These are phyloP conservation scores for Bothrops alternatus DNA, from an alignment of 2,797 vertebrate species.

Conservation along the genomic window DNA sequence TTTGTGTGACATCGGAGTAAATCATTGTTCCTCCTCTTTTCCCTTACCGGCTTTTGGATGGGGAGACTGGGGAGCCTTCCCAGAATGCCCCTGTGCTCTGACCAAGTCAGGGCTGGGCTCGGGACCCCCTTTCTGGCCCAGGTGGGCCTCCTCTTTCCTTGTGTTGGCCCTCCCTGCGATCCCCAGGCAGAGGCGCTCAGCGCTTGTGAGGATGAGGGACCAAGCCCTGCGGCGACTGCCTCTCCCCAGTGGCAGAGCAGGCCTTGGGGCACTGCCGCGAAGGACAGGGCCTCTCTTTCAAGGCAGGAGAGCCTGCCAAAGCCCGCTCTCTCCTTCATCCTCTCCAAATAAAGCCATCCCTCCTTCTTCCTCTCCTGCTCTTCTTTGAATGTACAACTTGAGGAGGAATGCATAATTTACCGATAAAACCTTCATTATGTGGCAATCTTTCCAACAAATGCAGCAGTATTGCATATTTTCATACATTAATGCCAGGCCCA, in stretches of 20 bases:
- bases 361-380: background rate
- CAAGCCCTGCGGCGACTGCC: background rate
- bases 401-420: constrained; percentile 22
- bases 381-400: constrained; percentile 8
- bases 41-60: background rate
- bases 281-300: background rate
- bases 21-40: background rate
- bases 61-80: background rate
- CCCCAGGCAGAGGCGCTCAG: background rate
- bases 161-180: background rate
- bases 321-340: too few species aligned
- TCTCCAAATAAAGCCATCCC: constrained; percentile 6
- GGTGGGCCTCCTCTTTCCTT: background rate
- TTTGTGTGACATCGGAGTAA: background rate
- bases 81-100: too few species aligned
- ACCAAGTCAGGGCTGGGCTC: background rate
- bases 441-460: constrained; percentile 25
- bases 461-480: constrained; percentile 32
- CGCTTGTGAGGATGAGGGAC: background rate
- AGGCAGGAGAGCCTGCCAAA: background rate
- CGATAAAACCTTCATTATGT: constrained; percentile 36
- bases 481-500: constrained; percentile 31
- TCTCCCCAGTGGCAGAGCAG: background rate
- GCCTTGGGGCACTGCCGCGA: background rate
- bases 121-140: background rate